Evolutionary conservation across 2,113 vertebrate genomes (phyloP).

Genomic region (Numenius arquata): DNA sequence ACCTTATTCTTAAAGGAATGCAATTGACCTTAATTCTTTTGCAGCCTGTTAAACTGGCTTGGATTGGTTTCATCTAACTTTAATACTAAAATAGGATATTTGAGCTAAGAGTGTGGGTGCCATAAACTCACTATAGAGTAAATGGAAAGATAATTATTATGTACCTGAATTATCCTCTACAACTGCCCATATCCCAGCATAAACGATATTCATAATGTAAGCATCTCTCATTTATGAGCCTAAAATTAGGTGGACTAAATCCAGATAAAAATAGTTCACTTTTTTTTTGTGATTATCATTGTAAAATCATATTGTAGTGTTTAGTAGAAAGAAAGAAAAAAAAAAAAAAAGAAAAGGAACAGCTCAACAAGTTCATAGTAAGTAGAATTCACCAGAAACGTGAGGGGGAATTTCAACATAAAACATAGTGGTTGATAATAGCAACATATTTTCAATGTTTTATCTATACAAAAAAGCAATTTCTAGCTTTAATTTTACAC

Average conservation of each 20-base stretch:
- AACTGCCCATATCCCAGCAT: not conserved
- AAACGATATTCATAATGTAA: not conserved
- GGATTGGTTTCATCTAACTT: not conserved
- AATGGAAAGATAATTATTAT: not conserved
- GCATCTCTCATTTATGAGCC: not conserved
- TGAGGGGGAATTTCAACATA: not conserved
- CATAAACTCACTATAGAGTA: not conserved
- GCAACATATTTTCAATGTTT: not conserved
- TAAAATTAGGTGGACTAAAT: not conserved
- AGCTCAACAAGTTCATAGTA: not conserved
- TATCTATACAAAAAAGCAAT: not conserved
- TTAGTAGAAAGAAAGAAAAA: not conserved
- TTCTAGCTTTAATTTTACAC: not conserved
- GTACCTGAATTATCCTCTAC: not conserved
- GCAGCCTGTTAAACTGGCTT: not conserved
- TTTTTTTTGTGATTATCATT: not conserved
- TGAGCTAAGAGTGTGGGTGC: not conserved
- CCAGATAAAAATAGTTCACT: not conserved
- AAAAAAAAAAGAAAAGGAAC: not conserved
- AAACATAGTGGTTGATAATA: not conserved
- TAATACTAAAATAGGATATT: not conserved
- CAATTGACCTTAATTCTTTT: not conserved
- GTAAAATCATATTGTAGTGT: not conserved
- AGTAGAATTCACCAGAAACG: not conserved
- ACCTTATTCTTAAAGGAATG: not conserved